Conservation (phyloP, 2,113 vertebrate species). For the Apeltes quadracus region DNA sequence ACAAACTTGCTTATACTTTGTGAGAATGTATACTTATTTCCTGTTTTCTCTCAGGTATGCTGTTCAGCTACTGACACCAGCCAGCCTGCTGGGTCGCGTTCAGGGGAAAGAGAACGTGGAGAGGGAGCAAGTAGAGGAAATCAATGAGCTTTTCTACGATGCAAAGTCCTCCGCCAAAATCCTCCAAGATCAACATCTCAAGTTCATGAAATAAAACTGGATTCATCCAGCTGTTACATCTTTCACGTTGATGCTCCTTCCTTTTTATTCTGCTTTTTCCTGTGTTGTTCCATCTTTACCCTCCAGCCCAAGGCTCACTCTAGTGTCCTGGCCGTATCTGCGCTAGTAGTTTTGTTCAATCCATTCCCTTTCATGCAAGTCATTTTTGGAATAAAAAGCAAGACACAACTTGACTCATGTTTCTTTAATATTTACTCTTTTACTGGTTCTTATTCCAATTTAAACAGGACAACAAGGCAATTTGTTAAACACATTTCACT, state of each 20-base stretch:
- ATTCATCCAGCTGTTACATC: slow-evolving; percentile 12
- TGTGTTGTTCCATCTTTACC: slow-evolving; percentile 2
- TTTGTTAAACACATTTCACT: too few relatives aligned
- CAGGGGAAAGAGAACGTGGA: slow-evolving; percentile 95
- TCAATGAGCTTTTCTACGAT: slow-evolving; percentile 98
- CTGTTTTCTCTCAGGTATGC: slow-evolving; percentile 84
- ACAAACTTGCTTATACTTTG: background rate
- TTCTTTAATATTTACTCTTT: background rate
- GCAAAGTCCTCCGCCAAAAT: slow-evolving; percentile 98
- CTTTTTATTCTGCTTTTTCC: background rate
- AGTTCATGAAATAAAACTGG: slow-evolving; percentile 92
- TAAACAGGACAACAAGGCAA: background rate
- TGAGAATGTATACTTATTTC: background rate
- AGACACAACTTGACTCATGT: slow-evolving; percentile 4
- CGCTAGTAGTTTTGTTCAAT: slow-evolving; percentile 51
- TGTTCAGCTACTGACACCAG: slow-evolving; percentile 93
- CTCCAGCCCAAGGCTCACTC: background rate
- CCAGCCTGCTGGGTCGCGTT: slow-evolving; percentile 91
- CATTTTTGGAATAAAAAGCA: slow-evolving; percentile 55
- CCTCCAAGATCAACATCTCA: slow-evolving; percentile 95
- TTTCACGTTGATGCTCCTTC: slow-evolving; percentile 13
- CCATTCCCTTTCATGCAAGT: slow-evolving; percentile 24
- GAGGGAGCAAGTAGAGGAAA: slow-evolving; percentile 96
- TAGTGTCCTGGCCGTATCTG: background rate
- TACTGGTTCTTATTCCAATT: background rate